Percentiles rank a stretch among this genome's conserved stretches.
phyloP scores from a whole-genome alignment of 2,113 vertebrate species.

The Brevimyrus niger region DNA sequence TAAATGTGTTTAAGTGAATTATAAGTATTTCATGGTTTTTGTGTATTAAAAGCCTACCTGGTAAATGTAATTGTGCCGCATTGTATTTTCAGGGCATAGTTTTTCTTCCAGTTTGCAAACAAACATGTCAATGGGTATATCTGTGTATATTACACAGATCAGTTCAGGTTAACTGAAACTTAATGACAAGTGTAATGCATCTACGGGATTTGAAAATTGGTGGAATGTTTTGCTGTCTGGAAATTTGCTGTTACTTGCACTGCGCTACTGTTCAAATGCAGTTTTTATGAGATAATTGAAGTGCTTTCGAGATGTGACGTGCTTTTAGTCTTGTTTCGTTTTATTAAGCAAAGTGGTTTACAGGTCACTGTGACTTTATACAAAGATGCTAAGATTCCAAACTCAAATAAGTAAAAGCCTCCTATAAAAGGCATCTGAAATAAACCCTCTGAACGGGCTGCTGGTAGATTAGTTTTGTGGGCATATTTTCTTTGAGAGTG shows the following conservation, averaged over 20 bases:
- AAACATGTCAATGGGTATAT: not conserved
- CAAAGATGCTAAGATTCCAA: not conserved
- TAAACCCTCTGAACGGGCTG: not conserved
- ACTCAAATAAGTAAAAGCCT: not conserved
- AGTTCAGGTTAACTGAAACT: not conserved
- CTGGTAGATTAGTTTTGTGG: not conserved
- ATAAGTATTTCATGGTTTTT: slow-evolving; percentile 48
- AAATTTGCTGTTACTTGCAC: not conserved
- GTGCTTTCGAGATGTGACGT: not conserved
- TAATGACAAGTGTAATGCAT: not conserved
- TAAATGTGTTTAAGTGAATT: not conserved
- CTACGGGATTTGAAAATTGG: not conserved
- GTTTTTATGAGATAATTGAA: not conserved
- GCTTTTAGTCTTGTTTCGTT: not conserved
- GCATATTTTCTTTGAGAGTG: not conserved
- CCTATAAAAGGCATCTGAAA: not conserved
- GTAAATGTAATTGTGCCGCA: not conserved
- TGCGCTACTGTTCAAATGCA: not conserved
- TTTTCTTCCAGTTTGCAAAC: not conserved
- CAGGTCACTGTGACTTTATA: not conserved
- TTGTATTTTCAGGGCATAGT: not conserved
- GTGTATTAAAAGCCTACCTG: slow-evolving; percentile 34
- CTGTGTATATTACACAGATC: not conserved
- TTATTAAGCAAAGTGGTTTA: not conserved
- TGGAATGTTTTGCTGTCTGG: not conserved